Base-by-base conservation (phyloP, 2,797 vertebrate genomes). In the Cuniculus paca region DNA sequence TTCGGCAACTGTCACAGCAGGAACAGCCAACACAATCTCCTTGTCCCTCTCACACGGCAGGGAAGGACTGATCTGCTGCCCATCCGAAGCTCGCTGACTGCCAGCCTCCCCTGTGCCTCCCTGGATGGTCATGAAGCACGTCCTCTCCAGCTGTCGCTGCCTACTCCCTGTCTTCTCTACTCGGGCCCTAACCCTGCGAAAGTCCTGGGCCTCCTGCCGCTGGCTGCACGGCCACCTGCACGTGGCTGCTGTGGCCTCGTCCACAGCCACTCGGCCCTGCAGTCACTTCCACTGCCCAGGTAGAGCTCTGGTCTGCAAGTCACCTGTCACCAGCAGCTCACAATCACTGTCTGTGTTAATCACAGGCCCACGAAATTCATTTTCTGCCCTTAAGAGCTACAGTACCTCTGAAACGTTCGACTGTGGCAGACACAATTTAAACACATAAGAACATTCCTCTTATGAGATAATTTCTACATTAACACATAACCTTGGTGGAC, bases 21-120 rank as follows among this genome's bases (percentile, higher is more conserved):
- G 48, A 78, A 78, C 9, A 50, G 31, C 31, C 34, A n/a, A n/a
- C 31, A 19, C 16, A 34, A 19, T 20, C 48, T 75, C 14, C 28
- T 7, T 0, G 8, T 26, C 42, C 17, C 12, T 75, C 61, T 52
- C 17, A 9, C 6, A 5, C 1, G 6, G 5, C 4, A 2, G 20
- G 3, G 34, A 75, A 17, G 36, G 45, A 19, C 24, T 0, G 0
- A 6, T 19, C 72, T 4, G 31, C 16, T 3, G 34, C 24, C 10
- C 19, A 3, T n/a, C n/a, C n/a, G n/a, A n/a, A 14, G 52, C 11
- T 28, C 45, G 0, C 48, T 48, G 34, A 36, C 20, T 2, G 0
- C n/a, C 9, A 50, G 60, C 19, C 42, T n/a, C 31, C 3, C n/a
- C 17, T n/a, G 4, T 17, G 4, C 28, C 50, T 45, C 65, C 36